Conservation (phyloP, 35 echinoderm and acorn worm species). For the Anneissia japonica region DNA sequence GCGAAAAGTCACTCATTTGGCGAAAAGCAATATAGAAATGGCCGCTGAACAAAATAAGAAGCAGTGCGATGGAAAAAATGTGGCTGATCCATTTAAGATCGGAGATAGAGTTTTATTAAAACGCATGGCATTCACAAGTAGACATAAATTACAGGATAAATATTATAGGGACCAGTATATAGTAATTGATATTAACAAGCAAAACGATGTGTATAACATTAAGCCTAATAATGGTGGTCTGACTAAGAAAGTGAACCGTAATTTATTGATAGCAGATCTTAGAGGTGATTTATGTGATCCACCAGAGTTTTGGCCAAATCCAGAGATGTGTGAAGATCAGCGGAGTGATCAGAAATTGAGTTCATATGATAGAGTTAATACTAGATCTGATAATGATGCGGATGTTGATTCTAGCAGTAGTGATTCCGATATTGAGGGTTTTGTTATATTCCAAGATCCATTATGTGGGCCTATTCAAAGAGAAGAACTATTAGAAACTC, state of each 20-base stretch:
- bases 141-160: conserved; percentile 27
- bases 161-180: conserved; percentile 3
- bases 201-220: conserved; percentile 26
- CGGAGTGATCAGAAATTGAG: too few species aligned
- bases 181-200: not conserved
- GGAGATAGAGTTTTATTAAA: conserved; percentile 6
- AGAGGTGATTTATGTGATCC: not conserved
- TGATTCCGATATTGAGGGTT: too few species aligned
- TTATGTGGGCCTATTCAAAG: too few species aligned
- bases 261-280: conserved; percentile 5
- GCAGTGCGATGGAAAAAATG: not conserved
- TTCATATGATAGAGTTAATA: too few species aligned
- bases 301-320: too few species aligned
- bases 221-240: conserved; percentile 9
- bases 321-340: too few species aligned
- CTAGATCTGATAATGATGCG: too few species aligned
- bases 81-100: not conserved
- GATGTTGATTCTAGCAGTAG: too few species aligned
- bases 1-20: not conserved
- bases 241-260: conserved; percentile 3
- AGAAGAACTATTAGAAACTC: too few species aligned
- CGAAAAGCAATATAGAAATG: not conserved
- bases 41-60: not conserved
- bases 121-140: not conserved
- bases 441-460: too few species aligned